These are phyloP conservation scores for Falco punctatus DNA, from an alignment of 2,113 vertebrate genomes.

Conservation along the genomic window DNA sequence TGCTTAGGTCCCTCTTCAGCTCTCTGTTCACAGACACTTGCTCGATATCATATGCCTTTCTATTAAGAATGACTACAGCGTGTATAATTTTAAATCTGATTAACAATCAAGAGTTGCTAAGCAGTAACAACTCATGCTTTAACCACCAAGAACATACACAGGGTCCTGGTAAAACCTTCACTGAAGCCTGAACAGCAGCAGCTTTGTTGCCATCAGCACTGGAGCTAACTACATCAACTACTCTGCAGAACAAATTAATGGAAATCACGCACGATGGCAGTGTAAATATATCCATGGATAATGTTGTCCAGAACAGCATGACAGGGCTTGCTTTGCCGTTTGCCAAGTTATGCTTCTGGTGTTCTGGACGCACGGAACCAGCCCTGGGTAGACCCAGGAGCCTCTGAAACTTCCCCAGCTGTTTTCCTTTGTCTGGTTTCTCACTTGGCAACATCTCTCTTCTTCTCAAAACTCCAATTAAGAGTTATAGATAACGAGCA, in stretches of 20 bases:
- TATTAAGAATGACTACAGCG: neutral
- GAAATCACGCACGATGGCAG: neutral
- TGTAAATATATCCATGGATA: neutral
- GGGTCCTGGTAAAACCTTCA: neutral
- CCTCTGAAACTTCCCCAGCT: neutral
- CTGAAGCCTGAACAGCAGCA: neutral
- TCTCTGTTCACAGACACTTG: neutral
- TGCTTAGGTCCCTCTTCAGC: neutral
- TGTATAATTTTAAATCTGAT: neutral
- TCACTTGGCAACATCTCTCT: neutral
- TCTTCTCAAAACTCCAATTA: neutral
- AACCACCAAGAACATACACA: neutral
- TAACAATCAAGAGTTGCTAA: constrained; percentile 23
- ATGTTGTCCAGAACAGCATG: neutral
- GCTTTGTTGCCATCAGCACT: neutral
- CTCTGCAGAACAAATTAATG: neutral
- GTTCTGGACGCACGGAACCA: neutral
- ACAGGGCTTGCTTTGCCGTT: neutral
- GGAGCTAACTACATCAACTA: neutral
- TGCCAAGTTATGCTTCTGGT: neutral
- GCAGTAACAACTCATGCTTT: neutral
- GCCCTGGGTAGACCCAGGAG: neutral
- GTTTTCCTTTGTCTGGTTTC: neutral
- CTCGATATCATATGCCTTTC: neutral
- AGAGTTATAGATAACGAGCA: neutral